Conservation (phyloP, 2,797 vertebrate species). For the Muraenolepis orangiensis region DNA sequence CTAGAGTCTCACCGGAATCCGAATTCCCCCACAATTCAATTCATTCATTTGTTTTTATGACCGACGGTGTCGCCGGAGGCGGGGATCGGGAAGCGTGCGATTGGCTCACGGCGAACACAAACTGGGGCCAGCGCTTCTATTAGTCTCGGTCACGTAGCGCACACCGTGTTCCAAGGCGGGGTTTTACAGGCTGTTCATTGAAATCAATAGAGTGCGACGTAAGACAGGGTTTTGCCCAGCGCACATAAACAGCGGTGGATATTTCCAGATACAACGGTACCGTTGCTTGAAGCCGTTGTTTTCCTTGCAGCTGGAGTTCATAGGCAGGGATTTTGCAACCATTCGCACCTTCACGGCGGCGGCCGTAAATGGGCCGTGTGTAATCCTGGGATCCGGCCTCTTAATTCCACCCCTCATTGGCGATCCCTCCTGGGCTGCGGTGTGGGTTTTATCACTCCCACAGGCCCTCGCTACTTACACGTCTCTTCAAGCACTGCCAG, state of each 20-base stretch:
- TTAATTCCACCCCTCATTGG: slow-evolving; percentile 31
- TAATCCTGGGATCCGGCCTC: slow-evolving; percentile 43
- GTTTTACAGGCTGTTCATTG: slow-evolving; percentile 54
- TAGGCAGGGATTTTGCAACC: slow-evolving; percentile 30
- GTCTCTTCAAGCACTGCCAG: slow-evolving; percentile 32
- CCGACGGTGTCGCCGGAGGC: too few relatives aligned
- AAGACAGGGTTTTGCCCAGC: slow-evolving; percentile 40
- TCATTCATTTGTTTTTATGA: too few relatives aligned
- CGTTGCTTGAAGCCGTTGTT: slow-evolving; percentile 46
- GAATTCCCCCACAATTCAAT: slow-evolving; percentile 42
- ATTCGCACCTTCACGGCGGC: slow-evolving; percentile 44
- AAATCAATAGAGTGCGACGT: slow-evolving; percentile 38
- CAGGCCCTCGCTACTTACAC: slow-evolving; percentile 39
- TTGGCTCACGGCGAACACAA: too few relatives aligned
- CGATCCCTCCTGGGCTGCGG: slow-evolving; percentile 45
- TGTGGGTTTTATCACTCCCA: slow-evolving; percentile 49
- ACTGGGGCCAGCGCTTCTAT: too few relatives aligned
- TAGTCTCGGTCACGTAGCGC: background rate
- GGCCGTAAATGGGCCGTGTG: slow-evolving; percentile 52
- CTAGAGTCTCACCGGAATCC: too few relatives aligned
- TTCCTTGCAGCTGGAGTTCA: slow-evolving; percentile 44
- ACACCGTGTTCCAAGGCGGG: slow-evolving; percentile 42
- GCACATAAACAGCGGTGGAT: slow-evolving; percentile 17
- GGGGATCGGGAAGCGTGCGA: too few relatives aligned
- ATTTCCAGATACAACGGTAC: slow-evolving; percentile 40